Percentiles rank a stretch among this genome's conserved stretches.
Conservation (phyloP, 2,888 invertebrate species). For the Mesochorus sp. region DNA sequence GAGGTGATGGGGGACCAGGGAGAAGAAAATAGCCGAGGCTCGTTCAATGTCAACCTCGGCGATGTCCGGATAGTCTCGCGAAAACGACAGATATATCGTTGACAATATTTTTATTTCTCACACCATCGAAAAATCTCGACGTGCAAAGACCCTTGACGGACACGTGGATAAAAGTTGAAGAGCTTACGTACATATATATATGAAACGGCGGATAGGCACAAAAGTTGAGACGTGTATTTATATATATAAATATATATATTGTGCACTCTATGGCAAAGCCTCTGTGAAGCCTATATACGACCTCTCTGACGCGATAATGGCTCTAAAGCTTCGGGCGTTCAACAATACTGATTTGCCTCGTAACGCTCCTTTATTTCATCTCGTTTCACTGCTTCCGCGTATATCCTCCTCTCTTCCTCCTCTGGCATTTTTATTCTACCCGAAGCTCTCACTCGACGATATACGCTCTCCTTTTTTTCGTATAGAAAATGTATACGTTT, state of each 20-base stretch:
- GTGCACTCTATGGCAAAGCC: background rate
- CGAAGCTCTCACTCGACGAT: background rate
- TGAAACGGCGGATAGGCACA: background rate
- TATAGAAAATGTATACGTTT: background rate
- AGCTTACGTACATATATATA: background rate
- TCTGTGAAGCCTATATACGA: conserved; percentile 2
- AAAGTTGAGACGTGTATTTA: background rate
- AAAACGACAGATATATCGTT: background rate
- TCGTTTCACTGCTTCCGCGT: conserved; percentile 40
- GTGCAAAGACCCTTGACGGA: background rate
- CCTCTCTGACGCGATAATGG: conserved; percentile 44
- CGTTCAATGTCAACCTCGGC: conserved; percentile 44
- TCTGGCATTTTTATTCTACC: conserved; percentile 18
- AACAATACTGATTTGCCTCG: conserved; percentile 61
- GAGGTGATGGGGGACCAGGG: background rate
- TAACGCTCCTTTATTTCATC: conserved; percentile 60
- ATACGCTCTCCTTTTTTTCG: conserved; percentile 25
- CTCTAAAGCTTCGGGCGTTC: conserved; percentile 2
- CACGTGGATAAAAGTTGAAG: conserved; percentile 23
- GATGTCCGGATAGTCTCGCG: background rate
- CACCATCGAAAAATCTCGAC: conserved; percentile 5
- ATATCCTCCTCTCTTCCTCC: conserved; percentile 37
- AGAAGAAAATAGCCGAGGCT: conserved; percentile 39
- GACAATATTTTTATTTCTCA: conserved; percentile 35
- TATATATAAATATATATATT: background rate